Evolutionary conservation across 2,888 invertebrate genomes (phyloP), one percentile per base, ranked within the genome.

Genomic region (Lasioglossum oenotherae): DNA sequence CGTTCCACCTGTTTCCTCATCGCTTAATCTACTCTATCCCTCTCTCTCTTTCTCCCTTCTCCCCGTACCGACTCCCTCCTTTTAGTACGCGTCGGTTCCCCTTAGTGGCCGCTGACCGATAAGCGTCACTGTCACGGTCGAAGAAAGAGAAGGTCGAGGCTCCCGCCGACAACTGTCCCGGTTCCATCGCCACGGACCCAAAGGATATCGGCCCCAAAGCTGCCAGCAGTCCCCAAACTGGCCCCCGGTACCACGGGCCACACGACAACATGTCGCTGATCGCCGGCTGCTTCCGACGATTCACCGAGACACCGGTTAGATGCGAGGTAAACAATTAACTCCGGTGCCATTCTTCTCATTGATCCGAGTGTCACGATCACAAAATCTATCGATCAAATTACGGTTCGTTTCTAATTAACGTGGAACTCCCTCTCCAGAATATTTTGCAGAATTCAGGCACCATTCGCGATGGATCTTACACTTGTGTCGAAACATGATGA

Each of bases 211-310:
- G 60, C 14, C 27, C 27, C 5, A 27, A 60, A 16, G n/a, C 53
- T 53, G 8, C 14, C 10, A 60, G 16, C 27, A 27, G 57, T 57
- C 44, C 31, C 31, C 16, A 44, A 49, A 16, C 44, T 31, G 31
- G 41, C 27, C 41, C 53, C 57, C 41, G 53, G 49, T n/a, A 31
- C 64, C 57, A 53, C 69, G 44, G 12, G 27, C 49, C 23, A 41
- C 53, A 19, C 27, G 27, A 35, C 46, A 84, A 74, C 88, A 92
- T 92, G 92, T 91, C 92, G 41, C 81, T 92, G 44, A 86, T 92
- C 38, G 80, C 84, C 75, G 90, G 89, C 60, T 92, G 93, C 85
- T 91, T 92, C 75, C 91, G 91, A 38, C 87, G 89, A 6, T 82
- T 92, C 35, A 88, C 87, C 31, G 87, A 89, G 46, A 44, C 85